These are phyloP conservation scores for Exocentrus adspersus DNA, from an alignment of 2,888 invertebrate genomes.

Conservation along the genomic window DNA sequence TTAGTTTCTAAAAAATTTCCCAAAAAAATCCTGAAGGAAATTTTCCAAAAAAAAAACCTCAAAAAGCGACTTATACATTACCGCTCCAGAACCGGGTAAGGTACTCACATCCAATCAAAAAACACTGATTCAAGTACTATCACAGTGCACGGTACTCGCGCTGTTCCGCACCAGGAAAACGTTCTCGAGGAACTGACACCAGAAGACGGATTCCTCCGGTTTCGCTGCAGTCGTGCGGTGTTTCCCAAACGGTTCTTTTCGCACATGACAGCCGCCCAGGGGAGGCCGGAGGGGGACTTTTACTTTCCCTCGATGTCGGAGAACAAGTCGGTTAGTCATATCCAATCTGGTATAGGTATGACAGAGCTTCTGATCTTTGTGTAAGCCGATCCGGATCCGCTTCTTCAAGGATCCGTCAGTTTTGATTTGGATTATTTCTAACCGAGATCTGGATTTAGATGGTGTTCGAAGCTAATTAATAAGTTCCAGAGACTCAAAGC, in stretches of 20 bases:
- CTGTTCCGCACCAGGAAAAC: slow-evolving; percentile 33
- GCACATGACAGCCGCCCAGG: slow-evolving; percentile 36
- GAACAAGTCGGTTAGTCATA: slow-evolving; percentile 26
- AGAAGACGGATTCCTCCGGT: slow-evolving; percentile 32
- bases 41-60: too few relatives aligned
- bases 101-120: slow-evolving; percentile 44
- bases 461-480: too few relatives aligned
- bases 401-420: background rate
- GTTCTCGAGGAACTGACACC: slow-evolving; percentile 36
- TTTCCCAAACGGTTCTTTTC: slow-evolving; percentile 41
- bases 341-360: slow-evolving; percentile 16
- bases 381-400: slow-evolving; percentile 10
- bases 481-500: too few relatives aligned
- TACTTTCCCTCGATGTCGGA: slow-evolving; percentile 44
- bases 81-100: background rate
- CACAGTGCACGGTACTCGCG: slow-evolving; percentile 35
- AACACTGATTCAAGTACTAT: slow-evolving; percentile 32
- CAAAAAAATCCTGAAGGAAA: background rate
- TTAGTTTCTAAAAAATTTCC: too few relatives aligned
- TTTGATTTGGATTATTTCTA: too few relatives aligned
- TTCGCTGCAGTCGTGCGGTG: slow-evolving; percentile 31
- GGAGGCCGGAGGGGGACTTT: slow-evolving; percentile 34
- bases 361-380: background rate
- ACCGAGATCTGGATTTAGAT: too few relatives aligned
- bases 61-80: slow-evolving; percentile 12